These are phyloP conservation scores for Drosophila suzukii DNA, from an alignment of 1,140 invertebrate genomes.

Conservation along the genomic window DNA sequence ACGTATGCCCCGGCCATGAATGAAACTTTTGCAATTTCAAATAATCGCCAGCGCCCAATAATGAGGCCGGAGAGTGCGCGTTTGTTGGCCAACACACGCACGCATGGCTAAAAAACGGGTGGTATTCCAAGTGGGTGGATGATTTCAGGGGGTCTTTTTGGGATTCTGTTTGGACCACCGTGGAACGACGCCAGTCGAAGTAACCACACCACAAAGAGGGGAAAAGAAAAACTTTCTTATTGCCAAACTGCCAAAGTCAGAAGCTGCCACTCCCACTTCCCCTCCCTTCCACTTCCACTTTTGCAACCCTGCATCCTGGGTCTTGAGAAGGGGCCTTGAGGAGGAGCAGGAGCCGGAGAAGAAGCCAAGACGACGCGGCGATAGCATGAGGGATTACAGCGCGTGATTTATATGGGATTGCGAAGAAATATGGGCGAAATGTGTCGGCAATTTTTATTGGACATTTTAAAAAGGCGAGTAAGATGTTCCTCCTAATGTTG, in stretches of 20 bases:
- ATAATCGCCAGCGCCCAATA: constrained; percentile 78
- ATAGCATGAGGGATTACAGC: constrained; percentile 85
- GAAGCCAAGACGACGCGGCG: constrained; percentile 78
- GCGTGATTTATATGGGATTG: constrained; percentile 85
- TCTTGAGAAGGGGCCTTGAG: constrained; percentile 42
- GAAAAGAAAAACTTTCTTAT: constrained; percentile 82
- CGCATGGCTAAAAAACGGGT: constrained; percentile 30
- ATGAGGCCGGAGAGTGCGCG: constrained; percentile 70
- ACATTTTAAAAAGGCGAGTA: constrained; percentile 85
- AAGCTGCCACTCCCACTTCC: constrained; percentile 39
- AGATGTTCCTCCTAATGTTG: constrained; percentile 75
- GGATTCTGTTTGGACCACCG: constrained; percentile 32
- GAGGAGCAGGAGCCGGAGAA: constrained; percentile 40
- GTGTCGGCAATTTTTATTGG: constrained; percentile 85
- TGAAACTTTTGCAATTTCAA: constrained; percentile 82
- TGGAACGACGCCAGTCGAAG: constrained; percentile 32
- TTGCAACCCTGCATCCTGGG: constrained; percentile 19
- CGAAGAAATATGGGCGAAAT: constrained; percentile 85
- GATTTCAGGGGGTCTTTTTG: constrained; percentile 1
- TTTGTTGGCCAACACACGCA: constrained; percentile 50
- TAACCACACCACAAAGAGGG: constrained; percentile 48
- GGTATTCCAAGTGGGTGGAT: not conserved
- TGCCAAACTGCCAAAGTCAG: constrained; percentile 79
- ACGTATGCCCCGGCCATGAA: constrained; percentile 74
- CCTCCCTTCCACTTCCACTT: not conserved